phyloP scores from a whole-genome alignment of 2,113 vertebrate genomes.

The Podocnemis expansa region DNA sequence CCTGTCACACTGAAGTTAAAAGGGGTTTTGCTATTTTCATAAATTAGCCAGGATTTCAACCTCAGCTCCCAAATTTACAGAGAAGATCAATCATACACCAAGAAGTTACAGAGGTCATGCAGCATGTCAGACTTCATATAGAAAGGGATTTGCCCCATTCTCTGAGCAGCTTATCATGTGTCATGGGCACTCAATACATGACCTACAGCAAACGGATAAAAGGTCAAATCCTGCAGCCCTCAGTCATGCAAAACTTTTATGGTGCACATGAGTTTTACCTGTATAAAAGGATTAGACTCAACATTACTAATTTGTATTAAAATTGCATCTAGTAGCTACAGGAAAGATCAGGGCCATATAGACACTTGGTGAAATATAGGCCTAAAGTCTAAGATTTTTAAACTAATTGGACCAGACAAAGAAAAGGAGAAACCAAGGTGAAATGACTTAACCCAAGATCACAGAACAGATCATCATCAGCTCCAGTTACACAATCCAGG shows the following conservation, averaged over 20 bases:
- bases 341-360: background rate
- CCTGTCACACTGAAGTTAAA: background rate
- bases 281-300: background rate
- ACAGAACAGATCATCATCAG: too few species aligned
- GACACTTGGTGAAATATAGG: accelerated
- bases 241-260: background rate
- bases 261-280: accelerated
- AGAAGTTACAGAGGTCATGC: background rate
- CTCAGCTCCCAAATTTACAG: background rate
- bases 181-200: background rate
- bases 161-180: background rate
- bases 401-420: background rate
- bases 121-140: background rate
- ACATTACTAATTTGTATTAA: background rate
- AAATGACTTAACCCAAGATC: background rate
- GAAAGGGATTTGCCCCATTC: background rate
- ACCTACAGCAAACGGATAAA: background rate
- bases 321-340: background rate
- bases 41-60: background rate
- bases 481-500: background rate
- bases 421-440: background rate
- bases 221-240: background rate
- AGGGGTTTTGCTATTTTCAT: background rate
- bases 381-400: background rate
- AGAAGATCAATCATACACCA: background rate